Evolutionary conservation across 2,797 vertebrate species (phyloP).

Genomic region (Myiotriccus ornatus): DNA sequence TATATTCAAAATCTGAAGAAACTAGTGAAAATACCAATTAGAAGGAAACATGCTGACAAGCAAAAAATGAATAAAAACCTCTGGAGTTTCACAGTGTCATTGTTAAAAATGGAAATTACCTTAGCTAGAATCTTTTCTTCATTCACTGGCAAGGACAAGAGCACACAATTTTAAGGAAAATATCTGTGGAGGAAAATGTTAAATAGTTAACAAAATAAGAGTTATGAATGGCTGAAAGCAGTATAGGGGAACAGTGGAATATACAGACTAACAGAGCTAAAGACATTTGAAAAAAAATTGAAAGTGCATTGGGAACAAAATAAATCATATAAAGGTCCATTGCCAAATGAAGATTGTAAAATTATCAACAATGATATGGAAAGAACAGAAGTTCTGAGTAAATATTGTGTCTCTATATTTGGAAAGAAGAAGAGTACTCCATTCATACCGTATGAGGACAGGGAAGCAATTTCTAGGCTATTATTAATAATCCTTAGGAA

Average conservation of each 20-base stretch:
- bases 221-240: background rate
- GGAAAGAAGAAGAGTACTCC: background rate
- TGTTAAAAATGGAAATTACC: background rate
- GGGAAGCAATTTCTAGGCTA: background rate
- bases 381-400: slow-evolving; percentile 32
- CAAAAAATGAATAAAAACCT: background rate
- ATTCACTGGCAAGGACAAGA: background rate
- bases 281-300: background rate
- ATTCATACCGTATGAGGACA: slow-evolving; percentile 31
- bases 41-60: background rate
- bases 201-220: background rate
- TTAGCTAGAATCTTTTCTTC: background rate
- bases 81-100: background rate
- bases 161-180: background rate
- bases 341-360: background rate
- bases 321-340: background rate
- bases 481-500: slow-evolving; percentile 29
- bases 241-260: background rate
- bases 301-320: background rate
- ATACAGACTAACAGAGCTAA: background rate
- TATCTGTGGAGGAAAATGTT: background rate
- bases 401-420: background rate
- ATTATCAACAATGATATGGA: background rate
- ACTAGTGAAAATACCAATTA: background rate
- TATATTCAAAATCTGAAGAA: background rate